Conservation (phyloP, 1,140 invertebrate species). For the Drosophila littoralis region DNA sequence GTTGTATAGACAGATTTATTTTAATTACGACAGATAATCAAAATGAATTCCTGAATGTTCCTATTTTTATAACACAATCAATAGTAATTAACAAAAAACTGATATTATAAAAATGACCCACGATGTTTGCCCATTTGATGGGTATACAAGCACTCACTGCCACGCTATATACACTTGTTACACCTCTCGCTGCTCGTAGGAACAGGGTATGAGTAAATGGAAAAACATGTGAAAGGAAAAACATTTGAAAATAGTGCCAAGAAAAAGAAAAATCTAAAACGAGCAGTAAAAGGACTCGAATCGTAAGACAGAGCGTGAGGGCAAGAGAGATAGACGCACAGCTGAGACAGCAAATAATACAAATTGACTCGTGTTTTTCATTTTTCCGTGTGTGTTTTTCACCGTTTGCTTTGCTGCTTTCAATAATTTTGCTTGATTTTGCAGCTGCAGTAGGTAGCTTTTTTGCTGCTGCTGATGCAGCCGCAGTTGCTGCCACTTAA, state of each 20-base stretch:
- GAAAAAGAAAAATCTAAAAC: constrained; percentile 57
- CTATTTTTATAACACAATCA: no score
- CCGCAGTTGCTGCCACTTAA: constrained; percentile 58
- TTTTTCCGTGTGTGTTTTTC: constrained; percentile 58
- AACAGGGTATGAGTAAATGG: constrained; percentile 19
- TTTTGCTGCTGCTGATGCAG: constrained; percentile 9
- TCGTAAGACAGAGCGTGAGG: background rate
- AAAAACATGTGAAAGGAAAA: constrained; percentile 5
- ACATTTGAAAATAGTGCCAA: constrained; percentile 59
- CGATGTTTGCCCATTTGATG: no score
- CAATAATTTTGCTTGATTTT: constrained; percentile 65
- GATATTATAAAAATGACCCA: no score
- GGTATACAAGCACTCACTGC: no score
- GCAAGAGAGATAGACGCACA: constrained; percentile 6
- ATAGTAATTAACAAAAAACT: no score
- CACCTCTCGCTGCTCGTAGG: background rate
- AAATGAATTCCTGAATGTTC: no score
- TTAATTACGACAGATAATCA: no score
- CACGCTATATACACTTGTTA: background rate
- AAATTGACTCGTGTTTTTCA: constrained; percentile 80
- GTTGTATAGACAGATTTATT: no score
- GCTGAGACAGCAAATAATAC: constrained; percentile 46
- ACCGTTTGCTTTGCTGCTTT: constrained; percentile 46
- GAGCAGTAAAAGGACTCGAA: background rate
- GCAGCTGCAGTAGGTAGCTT: constrained; percentile 40